Evolutionary conservation across 2,888 invertebrate genomes (phyloP).

Genomic region (Troides helena): DNA sequence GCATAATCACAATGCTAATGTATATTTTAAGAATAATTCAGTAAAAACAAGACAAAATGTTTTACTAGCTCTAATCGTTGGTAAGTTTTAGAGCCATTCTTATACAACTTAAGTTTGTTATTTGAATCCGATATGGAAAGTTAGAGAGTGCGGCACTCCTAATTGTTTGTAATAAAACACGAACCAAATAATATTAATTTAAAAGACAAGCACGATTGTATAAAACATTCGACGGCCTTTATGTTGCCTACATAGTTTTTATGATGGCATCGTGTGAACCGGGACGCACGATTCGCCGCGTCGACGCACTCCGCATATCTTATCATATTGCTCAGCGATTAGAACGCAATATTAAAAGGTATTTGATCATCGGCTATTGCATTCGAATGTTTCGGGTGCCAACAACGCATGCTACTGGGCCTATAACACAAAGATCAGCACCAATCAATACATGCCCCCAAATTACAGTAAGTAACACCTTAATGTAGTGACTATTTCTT

Average conservation of each 20-base stretch:
- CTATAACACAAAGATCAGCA: background rate
- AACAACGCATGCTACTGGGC: background rate
- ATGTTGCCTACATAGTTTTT: conserved; percentile 31
- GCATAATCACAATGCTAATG: too few species aligned
- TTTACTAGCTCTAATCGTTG: too few species aligned
- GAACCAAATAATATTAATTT: conserved; percentile 24
- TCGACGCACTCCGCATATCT: conserved; percentile 29
- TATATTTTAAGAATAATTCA: too few species aligned
- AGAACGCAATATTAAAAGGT: conserved; percentile 30
- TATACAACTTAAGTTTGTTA: background rate
- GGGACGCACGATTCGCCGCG: conserved; percentile 31
- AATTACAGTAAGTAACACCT: too few species aligned
- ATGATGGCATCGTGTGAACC: conserved; percentile 32
- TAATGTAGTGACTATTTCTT: too few species aligned
- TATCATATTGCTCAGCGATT: conserved; percentile 29
- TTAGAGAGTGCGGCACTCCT: background rate
- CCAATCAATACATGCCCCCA: background rate
- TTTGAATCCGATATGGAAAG: background rate
- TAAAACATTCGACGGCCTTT: conserved; percentile 27
- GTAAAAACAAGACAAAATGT: too few species aligned
- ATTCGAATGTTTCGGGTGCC: conserved; percentile 25
- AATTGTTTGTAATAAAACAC: background rate
- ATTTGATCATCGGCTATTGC: conserved; percentile 29
- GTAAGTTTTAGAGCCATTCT: too few species aligned
- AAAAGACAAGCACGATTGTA: conserved; percentile 18